Base-by-base conservation (phyloP, 2,797 vertebrate species). In the Lagorchestes hirsutus region DNA sequence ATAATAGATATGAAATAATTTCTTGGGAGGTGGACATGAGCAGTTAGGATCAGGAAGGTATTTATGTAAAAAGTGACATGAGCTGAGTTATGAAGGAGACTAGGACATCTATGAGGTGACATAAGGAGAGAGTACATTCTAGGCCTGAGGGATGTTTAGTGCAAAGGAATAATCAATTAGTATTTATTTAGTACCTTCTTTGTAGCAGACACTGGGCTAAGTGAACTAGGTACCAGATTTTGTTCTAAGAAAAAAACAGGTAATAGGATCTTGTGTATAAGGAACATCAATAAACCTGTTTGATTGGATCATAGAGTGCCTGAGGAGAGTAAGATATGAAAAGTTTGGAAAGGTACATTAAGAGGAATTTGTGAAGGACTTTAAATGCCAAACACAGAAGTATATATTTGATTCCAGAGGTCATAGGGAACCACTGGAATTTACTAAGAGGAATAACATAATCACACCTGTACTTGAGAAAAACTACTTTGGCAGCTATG, bases 1-100 rank as follows among this genome's bases (percentile, higher is more conserved):
- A 55, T 55, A 29, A 67, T 54, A 87, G 92, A 92, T 93, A 55
- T 22, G 50, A 67, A 29, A 58, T 55, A 54, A 94, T 94, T 93
- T 92, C 50, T 40, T 40, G n/a, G 67, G 67, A 67, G 34, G 54
- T 6, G 34, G n/a, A 13, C 24, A 97, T 10, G 52, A n/a, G 3
- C 8, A 90, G 5, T 22, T 14, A 5, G 93, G 94, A 54, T n/a
- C 29, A 55, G 93, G 24, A 4, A 55, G 50, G 2, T n/a, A 3
- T 6, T 54, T 14, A 31, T 8, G 31, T 57, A 56, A 40, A 93
- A n/a, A 22, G 24, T 82, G 28, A 18, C 50, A 59, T 4, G 29
- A 90, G 29, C 14, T 92, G 67, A 40, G 27, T 22, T 40, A 55
- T 52, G 29, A 92, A 12, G 58, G 27, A 46, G 2, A 29, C 50